Conservation (phyloP, 2,797 vertebrate species). For the Hoplostethus mediterraneus region DNA sequence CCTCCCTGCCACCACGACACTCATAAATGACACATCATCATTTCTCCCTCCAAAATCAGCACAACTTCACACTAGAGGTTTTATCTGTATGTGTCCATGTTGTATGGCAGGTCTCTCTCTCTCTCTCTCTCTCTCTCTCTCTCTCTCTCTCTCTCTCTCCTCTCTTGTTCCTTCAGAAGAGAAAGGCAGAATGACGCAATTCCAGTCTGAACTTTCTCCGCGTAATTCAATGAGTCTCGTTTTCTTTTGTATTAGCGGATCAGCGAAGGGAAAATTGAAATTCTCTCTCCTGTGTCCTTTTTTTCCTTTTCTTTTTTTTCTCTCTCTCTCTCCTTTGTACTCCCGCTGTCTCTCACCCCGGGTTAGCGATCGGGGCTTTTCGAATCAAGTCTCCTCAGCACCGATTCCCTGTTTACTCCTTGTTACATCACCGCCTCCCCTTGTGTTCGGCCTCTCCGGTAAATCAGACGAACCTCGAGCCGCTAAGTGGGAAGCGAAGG, state of each 20-base stretch:
- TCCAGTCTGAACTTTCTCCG: background rate
- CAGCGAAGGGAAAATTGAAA: slow-evolving; percentile 36
- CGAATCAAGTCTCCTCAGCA: slow-evolving; percentile 52
- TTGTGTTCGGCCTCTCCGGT: slow-evolving; percentile 29
- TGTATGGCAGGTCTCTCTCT: no score
- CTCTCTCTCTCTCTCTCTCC: no score
- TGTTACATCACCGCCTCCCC: slow-evolving; percentile 65
- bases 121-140: no score
- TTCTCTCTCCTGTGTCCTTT: background rate
- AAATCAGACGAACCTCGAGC: slow-evolving; percentile 59
- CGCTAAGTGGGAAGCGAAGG: slow-evolving; percentile 38
- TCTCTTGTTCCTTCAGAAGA: background rate
- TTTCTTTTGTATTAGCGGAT: slow-evolving; percentile 9
- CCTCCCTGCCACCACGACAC: no score
- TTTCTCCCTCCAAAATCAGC: no score
- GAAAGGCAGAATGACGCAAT: background rate
- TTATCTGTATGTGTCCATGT: no score
- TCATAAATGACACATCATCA: no score
- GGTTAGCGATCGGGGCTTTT: background rate
- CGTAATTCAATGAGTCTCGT: background rate
- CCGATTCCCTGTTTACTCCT: slow-evolving; percentile 60
- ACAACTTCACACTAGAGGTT: no score
- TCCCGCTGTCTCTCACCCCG: no score
- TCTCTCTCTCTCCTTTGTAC: no score
- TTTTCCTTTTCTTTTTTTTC: background rate